Base-by-base conservation (phyloP, 2,888 invertebrate species). In the Aphodius granarius region DNA sequence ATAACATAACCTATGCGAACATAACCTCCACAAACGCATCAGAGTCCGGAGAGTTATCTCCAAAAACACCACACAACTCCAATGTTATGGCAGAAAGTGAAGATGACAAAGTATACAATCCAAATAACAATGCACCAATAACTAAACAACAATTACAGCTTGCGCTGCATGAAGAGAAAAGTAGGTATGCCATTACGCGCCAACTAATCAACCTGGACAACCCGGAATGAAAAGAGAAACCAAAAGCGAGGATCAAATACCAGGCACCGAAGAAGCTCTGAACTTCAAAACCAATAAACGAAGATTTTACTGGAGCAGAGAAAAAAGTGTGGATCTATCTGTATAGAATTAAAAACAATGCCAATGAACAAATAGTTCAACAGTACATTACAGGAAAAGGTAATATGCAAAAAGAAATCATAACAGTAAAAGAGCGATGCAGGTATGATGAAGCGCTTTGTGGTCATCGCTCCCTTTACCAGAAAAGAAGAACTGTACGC, bases 401-500 rank as follows among this genome's bases (percentile, higher is more conserved):
- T 43, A 43, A 43, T 43, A 43, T 43, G 9, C 43, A 43, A 43
- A 43, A 43, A 6, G 43, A 43, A 43, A 43, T 0, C 43, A 43
- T 43, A 43, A 3, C 13, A 43, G 43, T 43, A 43, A 43, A 43
- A 43, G 43, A 43, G 43, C 13, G 43, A 43, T 43, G 2, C 43
- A 43, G 43, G 13, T 43, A 43, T 43, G 43, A 43, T 43, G 43
- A 43, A 43, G 13, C 43, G 43, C 43, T 43, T 43, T 43, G 43
- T 3, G 9, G 43, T 43, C 43, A 43, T 6, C 43, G 43, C 43
- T 43, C 43, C 43, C 43, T 43, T 43, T 43, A 13, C 13, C 43
- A 43, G 43, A 80, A 80, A 85, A 79, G 71, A 83, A 82, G 72
- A 80, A 81, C 70, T 78, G 78, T 63, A 22, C 17, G 62, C 16